phyloP scores from a whole-genome alignment of 2,113 vertebrate species.

The Tympanuchus pallidicinctus region DNA sequence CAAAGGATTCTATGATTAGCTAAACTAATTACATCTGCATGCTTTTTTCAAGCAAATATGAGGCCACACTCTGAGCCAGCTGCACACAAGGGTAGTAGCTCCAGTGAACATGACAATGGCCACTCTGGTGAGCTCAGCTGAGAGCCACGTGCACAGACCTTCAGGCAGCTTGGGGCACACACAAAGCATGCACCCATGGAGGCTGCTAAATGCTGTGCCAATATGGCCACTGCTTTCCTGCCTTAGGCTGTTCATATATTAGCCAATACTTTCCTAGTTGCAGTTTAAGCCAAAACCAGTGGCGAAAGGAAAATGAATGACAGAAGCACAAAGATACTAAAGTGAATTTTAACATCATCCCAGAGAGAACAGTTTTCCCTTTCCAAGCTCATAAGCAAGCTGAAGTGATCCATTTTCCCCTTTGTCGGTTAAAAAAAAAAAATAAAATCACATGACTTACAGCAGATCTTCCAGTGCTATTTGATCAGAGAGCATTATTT shows the following conservation, averaged over 20 bases:
- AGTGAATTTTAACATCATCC: neutral
- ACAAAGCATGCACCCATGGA: neutral
- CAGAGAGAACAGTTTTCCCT: neutral
- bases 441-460: neutral
- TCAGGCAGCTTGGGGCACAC: neutral
- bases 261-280: neutral
- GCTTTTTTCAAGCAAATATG: neutral
- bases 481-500: neutral
- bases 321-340: neutral
- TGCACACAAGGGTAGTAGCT: neutral
- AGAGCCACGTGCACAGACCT: accelerated
- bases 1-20: neutral
- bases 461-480: neutral
- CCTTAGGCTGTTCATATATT: accelerated
- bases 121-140: neutral
- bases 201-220: neutral
- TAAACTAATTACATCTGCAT: neutral
- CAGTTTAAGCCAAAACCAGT: neutral
- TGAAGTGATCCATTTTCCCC: neutral
- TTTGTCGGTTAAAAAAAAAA: neutral
- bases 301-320: neutral
- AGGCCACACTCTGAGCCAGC: neutral
- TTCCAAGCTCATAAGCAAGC: neutral
- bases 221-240: neutral
- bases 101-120: neutral